Evolutionary conservation across 2,113 vertebrate species (phyloP).

Genomic region (Oostethus manadensis): DNA sequence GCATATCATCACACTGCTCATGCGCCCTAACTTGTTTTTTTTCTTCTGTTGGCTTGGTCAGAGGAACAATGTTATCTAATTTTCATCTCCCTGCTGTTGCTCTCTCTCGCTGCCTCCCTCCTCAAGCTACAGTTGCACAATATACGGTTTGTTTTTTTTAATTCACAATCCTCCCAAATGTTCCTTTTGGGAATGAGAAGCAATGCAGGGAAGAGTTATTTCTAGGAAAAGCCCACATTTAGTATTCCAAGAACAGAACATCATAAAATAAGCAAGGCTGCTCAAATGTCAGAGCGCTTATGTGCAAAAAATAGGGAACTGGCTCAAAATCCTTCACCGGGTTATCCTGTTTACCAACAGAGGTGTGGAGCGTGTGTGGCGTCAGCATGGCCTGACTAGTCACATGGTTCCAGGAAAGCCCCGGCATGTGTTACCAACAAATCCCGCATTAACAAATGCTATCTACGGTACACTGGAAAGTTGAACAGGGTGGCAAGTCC

Average conservation of each 20-base stretch:
- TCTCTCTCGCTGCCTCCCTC: slow-evolving; percentile 5
- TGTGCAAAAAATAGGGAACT: slow-evolving; percentile 1
- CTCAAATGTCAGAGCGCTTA: not conserved
- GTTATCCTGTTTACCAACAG: slow-evolving; percentile 40
- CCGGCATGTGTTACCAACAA: slow-evolving; percentile 34
- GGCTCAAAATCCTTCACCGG: too few species aligned
- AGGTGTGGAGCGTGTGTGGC: slow-evolving; percentile 25
- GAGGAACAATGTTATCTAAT: slow-evolving; percentile 57
- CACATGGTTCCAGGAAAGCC: slow-evolving; percentile 64
- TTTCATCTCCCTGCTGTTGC: slow-evolving; percentile 28
- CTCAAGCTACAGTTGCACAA: slow-evolving; percentile 23
- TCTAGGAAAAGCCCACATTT: slow-evolving; percentile 27
- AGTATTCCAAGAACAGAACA: slow-evolving; percentile 25
- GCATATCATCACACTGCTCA: slow-evolving; percentile 34
- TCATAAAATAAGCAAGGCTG: slow-evolving; percentile 6
- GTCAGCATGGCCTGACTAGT: slow-evolving; percentile 46
- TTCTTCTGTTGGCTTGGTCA: slow-evolving; percentile 56
- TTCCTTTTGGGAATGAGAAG: not conserved
- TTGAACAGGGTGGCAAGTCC: slow-evolving; percentile 39
- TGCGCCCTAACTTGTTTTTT: slow-evolving; percentile 61
- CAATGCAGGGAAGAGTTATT: not conserved
- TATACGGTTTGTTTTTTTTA: not conserved
- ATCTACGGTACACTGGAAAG: slow-evolving; percentile 13
- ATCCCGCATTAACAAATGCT: slow-evolving; percentile 17
- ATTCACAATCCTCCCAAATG: not conserved